Evolutionary conservation across 2,797 vertebrate species (phyloP), one percentile per base, ranked within the genome.

Genomic region (Antennarius maculatus): DNA sequence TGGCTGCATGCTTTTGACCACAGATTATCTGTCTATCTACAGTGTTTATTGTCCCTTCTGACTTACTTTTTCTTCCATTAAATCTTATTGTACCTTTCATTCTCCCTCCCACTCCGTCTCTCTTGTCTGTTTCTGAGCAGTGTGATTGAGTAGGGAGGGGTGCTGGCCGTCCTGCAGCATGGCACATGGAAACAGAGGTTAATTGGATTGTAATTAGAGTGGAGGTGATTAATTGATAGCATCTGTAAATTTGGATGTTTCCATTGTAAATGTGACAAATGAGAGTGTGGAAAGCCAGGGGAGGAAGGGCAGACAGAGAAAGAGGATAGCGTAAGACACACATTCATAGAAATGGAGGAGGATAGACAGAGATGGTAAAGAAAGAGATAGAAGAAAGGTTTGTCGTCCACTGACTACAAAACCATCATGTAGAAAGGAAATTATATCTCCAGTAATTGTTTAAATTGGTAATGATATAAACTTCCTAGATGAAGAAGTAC

Each of bases 151-250:
- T 81, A 77, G 77, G 66, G 82, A 80, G 76, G 61, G 80, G 79
- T 77, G 83, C 81, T 83, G 76, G 88, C 81, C 69, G 73, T 91
- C 89, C 89, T 86, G 89, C 87, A 88, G 86, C 81, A 85, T 77
- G 81, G 84, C 55, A 66, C 69, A 82, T 86, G 85, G 86, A 90
- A 82, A 89, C 88, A 88, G 91, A 93, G 92, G 92, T 93, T 94
- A 93, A 93, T 93, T 93, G 90, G 92, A 93, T 92, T 91, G 91
- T 93, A 92, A 94, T 94, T 94, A 93, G 91, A 91, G 88, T 73
- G 81, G 85, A 89, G 89, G 89, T 91, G 91, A 94, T 93, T 93
- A 92, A 93, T 93, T 92, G 92, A 93, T 94, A 92, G 90, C 90
- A 92, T 90, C 92, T 90, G 91, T 92, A 92, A 91, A 91, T 94